Conservation (phyloP, 1,140 invertebrate species). For the Trissolcus basalis region DNA sequence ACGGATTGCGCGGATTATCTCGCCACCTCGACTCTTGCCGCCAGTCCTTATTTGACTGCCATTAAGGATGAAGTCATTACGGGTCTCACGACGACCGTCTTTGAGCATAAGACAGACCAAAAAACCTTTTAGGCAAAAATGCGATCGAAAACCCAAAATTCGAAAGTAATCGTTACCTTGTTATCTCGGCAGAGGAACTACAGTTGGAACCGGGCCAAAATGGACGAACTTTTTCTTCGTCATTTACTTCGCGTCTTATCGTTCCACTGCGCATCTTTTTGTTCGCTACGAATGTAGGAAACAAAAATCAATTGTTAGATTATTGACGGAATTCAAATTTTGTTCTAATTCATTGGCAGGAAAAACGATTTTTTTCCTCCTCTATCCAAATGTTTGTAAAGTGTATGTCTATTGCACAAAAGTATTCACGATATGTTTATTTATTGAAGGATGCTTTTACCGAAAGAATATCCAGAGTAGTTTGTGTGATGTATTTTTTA, state of each 20-base stretch:
- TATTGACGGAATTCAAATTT: conserved; percentile 52
- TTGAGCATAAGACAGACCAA: conserved; percentile 2
- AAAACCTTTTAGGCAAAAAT: conserved; percentile 22
- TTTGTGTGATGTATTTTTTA: conserved; percentile 45
- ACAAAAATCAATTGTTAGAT: conserved; percentile 35
- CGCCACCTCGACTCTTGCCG: background rate
- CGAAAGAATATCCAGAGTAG: conserved; percentile 35
- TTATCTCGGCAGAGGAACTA: conserved; percentile 39
- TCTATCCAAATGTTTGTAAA: background rate
- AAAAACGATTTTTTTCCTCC: conserved; percentile 10
- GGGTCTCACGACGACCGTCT: conserved; percentile 3
- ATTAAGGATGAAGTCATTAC: conserved; percentile 42
- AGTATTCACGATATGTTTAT: conserved; percentile 48
- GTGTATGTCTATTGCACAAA: background rate
- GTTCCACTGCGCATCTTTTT: conserved; percentile 35
- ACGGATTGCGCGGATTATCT: conserved; percentile 43
- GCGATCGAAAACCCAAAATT: conserved; percentile 48
- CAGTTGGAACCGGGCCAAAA: conserved; percentile 43
- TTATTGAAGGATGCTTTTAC: conserved; percentile 52
- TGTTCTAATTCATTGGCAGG: conserved; percentile 27
- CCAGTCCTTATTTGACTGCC: conserved; percentile 34
- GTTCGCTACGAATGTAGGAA: background rate
- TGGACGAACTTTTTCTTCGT: conserved; percentile 43
- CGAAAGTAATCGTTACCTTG: conserved; percentile 59
- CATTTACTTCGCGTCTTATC: conserved; percentile 40